These are phyloP conservation scores for Chrysolina haemoptera DNA, from an alignment of 2,888 invertebrate genomes.

Conservation along the genomic window DNA sequence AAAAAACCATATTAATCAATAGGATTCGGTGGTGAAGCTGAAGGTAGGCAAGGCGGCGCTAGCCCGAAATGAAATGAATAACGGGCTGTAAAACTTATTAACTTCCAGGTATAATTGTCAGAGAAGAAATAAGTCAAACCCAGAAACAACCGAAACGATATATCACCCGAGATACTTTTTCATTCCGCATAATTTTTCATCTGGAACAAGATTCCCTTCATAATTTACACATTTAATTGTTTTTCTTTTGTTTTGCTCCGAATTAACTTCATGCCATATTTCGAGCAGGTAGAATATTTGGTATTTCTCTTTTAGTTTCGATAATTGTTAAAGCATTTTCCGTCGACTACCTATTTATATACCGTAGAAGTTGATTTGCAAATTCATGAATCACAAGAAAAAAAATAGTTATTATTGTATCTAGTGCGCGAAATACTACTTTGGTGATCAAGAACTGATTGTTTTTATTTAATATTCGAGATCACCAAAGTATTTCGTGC, in stretches of 20 bases:
- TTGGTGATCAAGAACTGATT: too few species aligned
- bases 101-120: constrained; percentile 64
- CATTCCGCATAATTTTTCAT: constrained; percentile 35
- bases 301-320: constrained; percentile 10
- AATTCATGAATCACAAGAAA: too few species aligned
- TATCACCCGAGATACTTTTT: constrained; percentile 66
- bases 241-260: constrained; percentile 59
- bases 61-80: constrained; percentile 24
- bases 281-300: constrained; percentile 24
- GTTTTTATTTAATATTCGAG: too few species aligned
- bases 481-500: too few species aligned
- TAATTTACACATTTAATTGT: constrained; percentile 69
- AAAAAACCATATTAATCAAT: constrained; percentile 10
- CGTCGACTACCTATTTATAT: neutral
- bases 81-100: constrained; percentile 50
- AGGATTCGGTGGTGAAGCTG: neutral
- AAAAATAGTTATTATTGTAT: too few species aligned
- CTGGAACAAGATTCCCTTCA: constrained; percentile 29
- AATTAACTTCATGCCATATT: constrained; percentile 55
- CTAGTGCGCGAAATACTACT: too few species aligned
- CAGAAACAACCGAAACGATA: constrained; percentile 64
- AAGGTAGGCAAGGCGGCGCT: constrained; percentile 23
- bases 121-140: constrained; percentile 62
- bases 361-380: too few species aligned
- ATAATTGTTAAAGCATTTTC: constrained; percentile 9